Evolutionary conservation across 2,888 invertebrate genomes (phyloP).

Genomic region (Crepidodera aurea): DNA sequence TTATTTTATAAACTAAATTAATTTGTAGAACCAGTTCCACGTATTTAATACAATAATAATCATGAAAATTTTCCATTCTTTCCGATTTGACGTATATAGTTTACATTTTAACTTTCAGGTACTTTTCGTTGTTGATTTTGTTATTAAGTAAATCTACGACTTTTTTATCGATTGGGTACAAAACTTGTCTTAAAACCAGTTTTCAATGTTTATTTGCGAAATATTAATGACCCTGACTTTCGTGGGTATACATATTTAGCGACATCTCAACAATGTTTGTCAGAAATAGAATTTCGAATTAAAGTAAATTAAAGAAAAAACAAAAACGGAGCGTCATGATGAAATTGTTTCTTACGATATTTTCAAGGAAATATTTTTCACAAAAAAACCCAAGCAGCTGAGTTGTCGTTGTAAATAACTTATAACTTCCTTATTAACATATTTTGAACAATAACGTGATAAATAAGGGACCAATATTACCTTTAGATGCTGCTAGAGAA

Average conservation of each 20-base stretch:
- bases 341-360: too few relatives aligned
- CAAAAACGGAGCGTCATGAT: too few relatives aligned
- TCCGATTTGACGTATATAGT: background rate
- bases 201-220: constrained; percentile 50
- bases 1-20: too few relatives aligned
- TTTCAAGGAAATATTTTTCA: too few relatives aligned
- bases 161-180: constrained; percentile 4
- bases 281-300: background rate
- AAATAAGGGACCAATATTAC: too few relatives aligned
- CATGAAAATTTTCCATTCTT: background rate
- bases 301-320: background rate
- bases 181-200: constrained; percentile 46
- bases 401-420: too few relatives aligned
- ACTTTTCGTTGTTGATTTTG: background rate
- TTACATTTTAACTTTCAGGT: background rate
- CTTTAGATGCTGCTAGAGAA: too few relatives aligned
- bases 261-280: constrained; percentile 38
- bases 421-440: too few relatives aligned
- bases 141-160: constrained; percentile 7
- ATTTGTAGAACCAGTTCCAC: background rate
- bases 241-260: constrained; percentile 54
- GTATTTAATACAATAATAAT: background rate
- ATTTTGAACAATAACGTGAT: too few relatives aligned
- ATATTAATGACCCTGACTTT: constrained; percentile 55
- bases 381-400: too few relatives aligned